phyloP scores from a whole-genome alignment of 2,888 invertebrate species.

The Drosophila eohydei region DNA sequence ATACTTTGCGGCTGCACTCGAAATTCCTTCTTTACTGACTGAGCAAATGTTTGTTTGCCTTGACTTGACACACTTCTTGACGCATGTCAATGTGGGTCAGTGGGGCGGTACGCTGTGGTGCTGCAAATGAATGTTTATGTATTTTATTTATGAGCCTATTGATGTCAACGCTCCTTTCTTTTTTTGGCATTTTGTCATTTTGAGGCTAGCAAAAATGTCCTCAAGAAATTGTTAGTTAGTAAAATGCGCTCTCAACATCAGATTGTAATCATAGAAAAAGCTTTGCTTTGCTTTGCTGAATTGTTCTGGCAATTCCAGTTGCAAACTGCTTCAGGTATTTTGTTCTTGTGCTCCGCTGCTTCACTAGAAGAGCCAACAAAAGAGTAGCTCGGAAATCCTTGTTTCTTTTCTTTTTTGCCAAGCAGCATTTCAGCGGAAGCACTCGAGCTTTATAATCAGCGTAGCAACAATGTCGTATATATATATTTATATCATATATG shows the following conservation, averaged over 20 bases:
- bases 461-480: conserved; percentile 19
- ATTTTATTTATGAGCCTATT: neutral
- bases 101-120: neutral
- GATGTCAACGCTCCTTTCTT: neutral
- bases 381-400: conserved; percentile 51
- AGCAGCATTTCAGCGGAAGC: conserved; percentile 26
- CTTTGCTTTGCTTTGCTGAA: neutral
- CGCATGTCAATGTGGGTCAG: conserved; percentile 29
- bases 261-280: neutral
- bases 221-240: no score
- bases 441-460: conserved; percentile 38
- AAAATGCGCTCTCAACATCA: neutral
- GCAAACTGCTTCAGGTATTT: conserved; percentile 6
- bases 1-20: conserved; percentile 41
- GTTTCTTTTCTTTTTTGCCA: neutral
- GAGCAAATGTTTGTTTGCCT: conserved; percentile 8
- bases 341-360: neutral
- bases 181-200: neutral
- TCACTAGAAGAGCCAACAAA: conserved; percentile 30
- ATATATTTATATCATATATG: neutral
- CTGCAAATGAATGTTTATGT: neutral
- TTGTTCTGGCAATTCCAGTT: neutral
- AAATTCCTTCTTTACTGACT: neutral
- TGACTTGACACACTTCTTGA: conserved; percentile 17
- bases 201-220: no score